phyloP scores from a whole-genome alignment of 2,113 vertebrate genomes.

The Syngnathus scovelli region DNA sequence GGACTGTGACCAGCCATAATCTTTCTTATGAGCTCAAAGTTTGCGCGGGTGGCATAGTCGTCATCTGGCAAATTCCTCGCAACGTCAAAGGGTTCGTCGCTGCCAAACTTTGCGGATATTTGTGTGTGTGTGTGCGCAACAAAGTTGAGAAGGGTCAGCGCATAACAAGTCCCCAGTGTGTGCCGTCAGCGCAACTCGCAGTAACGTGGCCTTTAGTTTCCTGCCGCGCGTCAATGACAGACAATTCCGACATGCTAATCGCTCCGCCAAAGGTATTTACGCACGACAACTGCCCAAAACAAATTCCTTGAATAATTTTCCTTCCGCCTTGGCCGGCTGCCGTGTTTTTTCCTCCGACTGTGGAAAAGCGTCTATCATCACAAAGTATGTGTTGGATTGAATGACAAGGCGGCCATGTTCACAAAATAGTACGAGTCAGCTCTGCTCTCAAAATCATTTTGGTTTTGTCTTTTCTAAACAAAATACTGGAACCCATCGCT shows the following conservation, averaged over 20 bases:
- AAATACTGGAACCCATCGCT: constrained; percentile 18
- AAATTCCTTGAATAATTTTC: constrained; percentile 42
- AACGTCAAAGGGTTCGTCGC: not conserved
- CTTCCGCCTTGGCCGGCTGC: constrained; percentile 22
- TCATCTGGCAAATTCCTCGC: not conserved
- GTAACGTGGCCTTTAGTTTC: constrained; percentile 40
- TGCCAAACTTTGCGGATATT: not conserved
- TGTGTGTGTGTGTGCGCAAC: not conserved
- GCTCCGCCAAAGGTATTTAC: constrained; percentile 32
- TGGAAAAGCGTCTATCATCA: constrained; percentile 30
- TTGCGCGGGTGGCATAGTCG: not conserved
- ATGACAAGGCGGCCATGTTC: too few relatives aligned
- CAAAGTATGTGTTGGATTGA: constrained; percentile 9
- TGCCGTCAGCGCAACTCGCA: constrained; percentile 44
- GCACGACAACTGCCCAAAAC: constrained; percentile 6
- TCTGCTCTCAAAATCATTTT: too few relatives aligned
- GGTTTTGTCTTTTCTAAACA: too few relatives aligned
- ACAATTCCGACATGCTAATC: constrained; percentile 53
- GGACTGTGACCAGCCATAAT: not conserved
- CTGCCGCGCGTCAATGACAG: constrained; percentile 21
- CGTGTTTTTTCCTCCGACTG: constrained; percentile 26
- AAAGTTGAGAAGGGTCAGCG: constrained; percentile 5
- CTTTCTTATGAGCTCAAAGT: not conserved
- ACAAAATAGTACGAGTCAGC: too few relatives aligned
- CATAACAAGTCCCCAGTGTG: constrained; percentile 26